These are phyloP conservation scores for Lucilia cuprina DNA, from an alignment of 1,140 invertebrate species.

Conservation along the genomic window DNA sequence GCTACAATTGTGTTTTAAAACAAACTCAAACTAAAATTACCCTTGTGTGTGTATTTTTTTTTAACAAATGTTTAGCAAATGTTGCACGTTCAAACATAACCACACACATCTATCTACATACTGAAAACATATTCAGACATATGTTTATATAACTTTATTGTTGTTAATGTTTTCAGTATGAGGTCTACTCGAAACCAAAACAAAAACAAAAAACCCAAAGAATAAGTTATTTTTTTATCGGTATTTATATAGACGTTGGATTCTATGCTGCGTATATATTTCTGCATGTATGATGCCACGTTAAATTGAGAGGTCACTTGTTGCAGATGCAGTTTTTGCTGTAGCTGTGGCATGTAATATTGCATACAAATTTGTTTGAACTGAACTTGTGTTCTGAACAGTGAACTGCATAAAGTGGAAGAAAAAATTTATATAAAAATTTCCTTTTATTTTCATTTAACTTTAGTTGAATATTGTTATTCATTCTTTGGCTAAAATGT, in stretches of 20 bases:
- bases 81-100: not conserved
- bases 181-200: not conserved
- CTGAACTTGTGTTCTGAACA: not conserved
- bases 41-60: not conserved
- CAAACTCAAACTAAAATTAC: not conserved
- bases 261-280: not conserved
- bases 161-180: constrained; percentile 26
- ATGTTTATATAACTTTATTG: constrained; percentile 30
- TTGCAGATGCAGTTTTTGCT: not conserved
- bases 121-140: not conserved
- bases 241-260: constrained; percentile 54
- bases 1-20: not conserved
- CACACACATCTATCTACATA: not conserved
- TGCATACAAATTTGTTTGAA: constrained; percentile 17
- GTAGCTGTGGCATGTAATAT: not conserved
- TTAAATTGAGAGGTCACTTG: constrained; percentile 63
- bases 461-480: not conserved
- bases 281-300: constrained; percentile 39
- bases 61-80: not conserved
- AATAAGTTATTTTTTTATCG: not conserved
- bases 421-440: not conserved
- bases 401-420: constrained; percentile 23
- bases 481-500: not conserved
- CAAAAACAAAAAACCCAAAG: not conserved
- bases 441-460: not conserved